Evolutionary conservation across 2,113 vertebrate genomes (phyloP), one percentile per base, ranked within the genome.

Genomic region (Platycercus adscitus): DNA sequence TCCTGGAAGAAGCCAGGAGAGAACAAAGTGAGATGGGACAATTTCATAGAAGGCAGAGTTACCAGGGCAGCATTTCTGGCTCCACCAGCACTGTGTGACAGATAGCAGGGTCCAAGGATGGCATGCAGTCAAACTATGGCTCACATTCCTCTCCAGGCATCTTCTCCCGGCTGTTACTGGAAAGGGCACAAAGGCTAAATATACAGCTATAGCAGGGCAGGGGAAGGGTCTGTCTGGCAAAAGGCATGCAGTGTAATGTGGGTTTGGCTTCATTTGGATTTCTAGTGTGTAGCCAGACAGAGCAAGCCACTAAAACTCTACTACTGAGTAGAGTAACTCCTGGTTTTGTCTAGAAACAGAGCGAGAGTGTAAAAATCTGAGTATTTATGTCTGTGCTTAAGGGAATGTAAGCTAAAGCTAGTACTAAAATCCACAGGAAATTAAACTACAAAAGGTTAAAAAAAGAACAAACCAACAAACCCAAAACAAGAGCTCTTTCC

Each of bases 121-220:
- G 63, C 82, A 37, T 56, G 76, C 82, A 47, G 82, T 76, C 75
- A 72, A 91, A 76, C 1, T 49, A 91, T 76, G 79, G 85, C 58
- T 81, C 6, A 7, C 82, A 88, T 94, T 95, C 92, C 86, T 73
- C 88, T 18, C 81, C 39, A 84, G 90, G 70, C 81, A 85, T 89
- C 78, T 85, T 85, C 81, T 88, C 75, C 92, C 3, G 5, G 64
- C 92, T 94, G 58, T 77, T 82, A 93, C 1, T 91, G 90, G 58
- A 90, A 95, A 95, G 88, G 96, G 71, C 90, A 83, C 31, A 53
- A 3, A 80, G 82, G 90, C 96, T 97, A 97, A 95, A 97, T 93
- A 93, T 91, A 91, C 71, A 88, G 75, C 92, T 44, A 68, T 33
- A 90, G 63, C 37, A 41, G 90, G 93, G 88, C 75, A 89, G 85